A percentile compares a stretch with the other conserved stretches of the same genome.
Evolutionary conservation across 2,888 invertebrate species (phyloP).

Genomic region (Pheosia gnoma): DNA sequence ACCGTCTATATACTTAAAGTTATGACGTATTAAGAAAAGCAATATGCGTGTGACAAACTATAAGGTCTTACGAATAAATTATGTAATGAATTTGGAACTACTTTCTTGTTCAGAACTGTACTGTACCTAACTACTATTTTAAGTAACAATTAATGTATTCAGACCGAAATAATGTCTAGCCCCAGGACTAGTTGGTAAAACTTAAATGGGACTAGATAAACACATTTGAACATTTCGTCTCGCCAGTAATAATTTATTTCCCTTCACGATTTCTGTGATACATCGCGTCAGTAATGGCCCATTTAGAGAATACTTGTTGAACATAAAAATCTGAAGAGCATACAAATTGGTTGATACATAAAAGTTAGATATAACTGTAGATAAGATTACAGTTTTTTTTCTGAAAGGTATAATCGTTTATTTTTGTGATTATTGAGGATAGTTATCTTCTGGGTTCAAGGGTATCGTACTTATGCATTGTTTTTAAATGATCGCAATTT

Average conservation of each 20-base stretch:
- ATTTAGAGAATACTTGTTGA: slow-evolving; percentile 23
- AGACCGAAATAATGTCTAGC: slow-evolving; percentile 27
- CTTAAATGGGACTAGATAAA: slow-evolving; percentile 37
- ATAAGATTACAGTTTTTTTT: neutral
- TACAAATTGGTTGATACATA: slow-evolving; percentile 17
- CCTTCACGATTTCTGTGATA: slow-evolving; percentile 22
- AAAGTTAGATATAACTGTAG: slow-evolving; percentile 8
- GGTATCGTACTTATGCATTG: too few relatives aligned
- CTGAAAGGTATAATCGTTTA: neutral
- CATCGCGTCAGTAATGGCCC: slow-evolving; percentile 29
- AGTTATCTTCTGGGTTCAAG: too few relatives aligned
- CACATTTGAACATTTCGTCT: slow-evolving; percentile 33
- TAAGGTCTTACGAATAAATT: neutral
- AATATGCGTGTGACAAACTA: neutral
- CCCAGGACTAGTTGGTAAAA: slow-evolving; percentile 36
- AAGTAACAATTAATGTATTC: slow-evolving; percentile 28
- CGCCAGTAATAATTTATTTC: slow-evolving; percentile 25
- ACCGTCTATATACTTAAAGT: too few relatives aligned
- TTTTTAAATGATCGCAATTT: too few relatives aligned
- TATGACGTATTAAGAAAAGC: too few relatives aligned
- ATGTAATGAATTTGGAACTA: neutral
- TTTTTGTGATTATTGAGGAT: too few relatives aligned
- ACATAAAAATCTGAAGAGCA: slow-evolving; percentile 17
- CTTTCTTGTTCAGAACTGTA: neutral
- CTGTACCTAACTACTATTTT: neutral